Evolutionary conservation across 1,140 invertebrate genomes (phyloP).

Genomic region (Cardiocondyla obscurior): DNA sequence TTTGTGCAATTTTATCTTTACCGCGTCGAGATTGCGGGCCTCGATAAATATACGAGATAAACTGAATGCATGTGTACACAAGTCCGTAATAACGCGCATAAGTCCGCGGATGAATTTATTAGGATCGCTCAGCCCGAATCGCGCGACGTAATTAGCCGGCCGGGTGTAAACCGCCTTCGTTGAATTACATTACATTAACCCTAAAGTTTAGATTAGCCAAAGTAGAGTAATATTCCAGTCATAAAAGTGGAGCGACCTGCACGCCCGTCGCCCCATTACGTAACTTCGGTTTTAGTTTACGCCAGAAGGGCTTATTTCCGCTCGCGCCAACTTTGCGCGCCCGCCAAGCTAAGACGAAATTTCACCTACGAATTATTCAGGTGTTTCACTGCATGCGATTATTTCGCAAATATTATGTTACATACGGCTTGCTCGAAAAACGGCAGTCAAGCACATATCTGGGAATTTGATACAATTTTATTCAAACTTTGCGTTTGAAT

Average conservation of each 20-base stretch:
- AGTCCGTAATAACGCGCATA: neutral
- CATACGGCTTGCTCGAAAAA: neutral
- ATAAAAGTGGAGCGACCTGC: slow-evolving; percentile 44
- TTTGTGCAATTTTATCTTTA: neutral
- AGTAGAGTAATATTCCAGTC: slow-evolving; percentile 44
- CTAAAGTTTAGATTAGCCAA: slow-evolving; percentile 50
- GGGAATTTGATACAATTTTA: neutral
- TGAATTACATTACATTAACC: slow-evolving; percentile 47
- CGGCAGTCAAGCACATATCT: neutral
- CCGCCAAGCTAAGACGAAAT: slow-evolving; percentile 16
- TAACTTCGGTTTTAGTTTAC: slow-evolving; percentile 51
- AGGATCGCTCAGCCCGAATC: slow-evolving; percentile 2
- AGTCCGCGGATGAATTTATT: slow-evolving; percentile 14
- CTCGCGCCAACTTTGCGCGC: slow-evolving; percentile 25
- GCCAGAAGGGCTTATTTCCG: slow-evolving; percentile 41
- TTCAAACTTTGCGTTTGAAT: neutral
- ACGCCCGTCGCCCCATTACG: slow-evolving; percentile 36
- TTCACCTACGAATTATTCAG: slow-evolving; percentile 20
- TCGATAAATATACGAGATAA: neutral
- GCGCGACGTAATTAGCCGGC: slow-evolving; percentile 20
- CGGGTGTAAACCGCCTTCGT: slow-evolving; percentile 26
- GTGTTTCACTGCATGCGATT: slow-evolving; percentile 14
- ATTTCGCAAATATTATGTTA: neutral
- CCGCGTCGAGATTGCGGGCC: neutral
- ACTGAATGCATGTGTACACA: neutral